These are phyloP conservation scores for Aix galericulata DNA, from an alignment of 2,113 vertebrate genomes.

Conservation along the genomic window DNA sequence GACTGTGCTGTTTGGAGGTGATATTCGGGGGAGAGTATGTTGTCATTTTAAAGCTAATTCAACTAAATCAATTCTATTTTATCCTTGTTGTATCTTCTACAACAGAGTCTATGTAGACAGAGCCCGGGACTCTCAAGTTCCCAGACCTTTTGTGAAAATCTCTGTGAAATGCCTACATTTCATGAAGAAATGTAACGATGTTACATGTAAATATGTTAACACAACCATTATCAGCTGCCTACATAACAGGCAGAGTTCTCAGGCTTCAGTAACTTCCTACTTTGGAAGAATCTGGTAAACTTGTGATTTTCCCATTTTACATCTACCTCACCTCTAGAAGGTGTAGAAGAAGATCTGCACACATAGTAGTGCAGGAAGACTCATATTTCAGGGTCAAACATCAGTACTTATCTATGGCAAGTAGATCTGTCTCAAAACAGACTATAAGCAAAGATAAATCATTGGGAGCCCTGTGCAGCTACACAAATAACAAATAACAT, in stretches of 20 bases:
- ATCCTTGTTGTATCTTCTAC: not conserved
- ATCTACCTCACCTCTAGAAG: not conserved
- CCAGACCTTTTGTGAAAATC: not conserved
- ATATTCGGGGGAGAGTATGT: not conserved
- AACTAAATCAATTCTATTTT: not conserved
- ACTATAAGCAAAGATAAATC: not conserved
- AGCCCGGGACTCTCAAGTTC: not conserved
- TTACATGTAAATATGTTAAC: too few relatives aligned
- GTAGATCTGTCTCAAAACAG: not conserved
- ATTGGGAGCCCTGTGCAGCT: not conserved
- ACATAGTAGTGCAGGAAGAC: not conserved
- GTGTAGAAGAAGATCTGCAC: not conserved
- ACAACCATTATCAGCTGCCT: not conserved
- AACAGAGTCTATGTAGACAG: not conserved
- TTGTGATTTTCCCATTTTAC: not conserved
- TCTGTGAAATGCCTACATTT: not conserved
- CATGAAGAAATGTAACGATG: too few relatives aligned
- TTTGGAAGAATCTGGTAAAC: not conserved
- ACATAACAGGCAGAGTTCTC: not conserved
- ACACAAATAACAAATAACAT: not conserved
- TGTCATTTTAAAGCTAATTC: not conserved
- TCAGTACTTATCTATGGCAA: not conserved
- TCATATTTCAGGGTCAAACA: not conserved
- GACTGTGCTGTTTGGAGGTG: not conserved
- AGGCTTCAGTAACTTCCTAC: not conserved